These are phyloP conservation scores for Melanogrammus aeglefinus DNA, from an alignment of 2,797 vertebrate genomes.

Conservation along the genomic window DNA sequence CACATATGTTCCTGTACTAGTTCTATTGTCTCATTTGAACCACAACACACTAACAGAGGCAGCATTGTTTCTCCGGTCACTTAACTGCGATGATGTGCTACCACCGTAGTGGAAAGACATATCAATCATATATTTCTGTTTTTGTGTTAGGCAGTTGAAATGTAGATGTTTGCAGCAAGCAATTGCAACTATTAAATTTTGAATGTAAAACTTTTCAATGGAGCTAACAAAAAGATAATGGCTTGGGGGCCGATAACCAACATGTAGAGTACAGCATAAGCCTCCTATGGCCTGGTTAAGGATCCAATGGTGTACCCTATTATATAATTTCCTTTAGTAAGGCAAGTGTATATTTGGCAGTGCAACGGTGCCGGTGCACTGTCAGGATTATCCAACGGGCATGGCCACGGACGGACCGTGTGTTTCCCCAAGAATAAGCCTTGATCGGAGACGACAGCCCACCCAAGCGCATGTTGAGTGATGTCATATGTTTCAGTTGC, in stretches of 20 bases:
- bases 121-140: not conserved
- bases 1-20: not conserved
- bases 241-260: no score
- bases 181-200: not conserved
- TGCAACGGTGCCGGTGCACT: not conserved
- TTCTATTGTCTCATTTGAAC: not conserved
- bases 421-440: not conserved
- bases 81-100: not conserved
- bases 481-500: not conserved
- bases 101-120: no score
- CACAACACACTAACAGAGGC: not conserved
- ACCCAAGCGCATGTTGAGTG: not conserved
- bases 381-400: not conserved
- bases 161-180: not conserved
- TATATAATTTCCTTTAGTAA: not conserved
- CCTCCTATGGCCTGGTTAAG: not conserved
- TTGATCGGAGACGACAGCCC: not conserved
- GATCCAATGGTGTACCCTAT: not conserved
- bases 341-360: not conserved
- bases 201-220: not conserved
- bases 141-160: not conserved
- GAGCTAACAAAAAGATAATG: not conserved
- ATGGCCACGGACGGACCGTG: not conserved
- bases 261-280: no score
- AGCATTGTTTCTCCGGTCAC: not conserved